These are phyloP conservation scores for Poecilia gillii DNA, from an alignment of 2,797 vertebrate species.

Conservation along the genomic window DNA sequence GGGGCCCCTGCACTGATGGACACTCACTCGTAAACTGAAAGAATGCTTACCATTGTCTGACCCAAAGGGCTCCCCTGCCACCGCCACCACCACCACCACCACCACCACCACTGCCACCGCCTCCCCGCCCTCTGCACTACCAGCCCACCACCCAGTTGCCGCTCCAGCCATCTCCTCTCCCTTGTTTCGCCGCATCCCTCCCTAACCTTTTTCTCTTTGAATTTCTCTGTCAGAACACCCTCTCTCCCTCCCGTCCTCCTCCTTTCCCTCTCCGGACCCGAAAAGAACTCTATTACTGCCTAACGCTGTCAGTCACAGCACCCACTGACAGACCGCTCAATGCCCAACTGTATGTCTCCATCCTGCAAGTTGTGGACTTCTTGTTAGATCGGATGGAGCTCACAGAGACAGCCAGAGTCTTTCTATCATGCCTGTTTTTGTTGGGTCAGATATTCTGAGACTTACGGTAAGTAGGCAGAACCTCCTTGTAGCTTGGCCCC, in stretches of 20 bases:
- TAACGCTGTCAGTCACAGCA: constrained; percentile 73
- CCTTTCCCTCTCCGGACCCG: constrained; percentile 69
- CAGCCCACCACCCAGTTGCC: constrained; percentile 81
- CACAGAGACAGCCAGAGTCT: constrained; percentile 26
- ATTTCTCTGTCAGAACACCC: constrained; percentile 69
- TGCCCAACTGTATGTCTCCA: constrained; percentile 76
- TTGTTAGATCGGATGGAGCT: constrained; percentile 44
- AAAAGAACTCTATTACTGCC: constrained; percentile 80
- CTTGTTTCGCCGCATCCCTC: constrained; percentile 60
- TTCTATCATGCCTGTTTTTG: constrained; percentile 25
- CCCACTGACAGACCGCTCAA: constrained; percentile 66
- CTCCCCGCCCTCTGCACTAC: constrained; percentile 74
- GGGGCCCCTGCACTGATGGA: constrained; percentile 91
- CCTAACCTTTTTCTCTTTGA: constrained; percentile 69
- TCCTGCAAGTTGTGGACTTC: constrained; percentile 53
- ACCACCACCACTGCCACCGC: constrained; percentile 50
- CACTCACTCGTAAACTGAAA: constrained; percentile 97
- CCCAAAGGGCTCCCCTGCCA: constrained; percentile 83
- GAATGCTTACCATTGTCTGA: constrained; percentile 92
- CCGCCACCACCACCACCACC: constrained; percentile 71
- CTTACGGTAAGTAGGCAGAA: constrained; percentile 98
- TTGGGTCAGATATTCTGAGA: constrained; percentile 56
- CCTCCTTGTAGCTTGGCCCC: constrained; percentile 97
- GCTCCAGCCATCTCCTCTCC: constrained; percentile 67
- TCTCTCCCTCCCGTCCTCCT: constrained; percentile 43